These are phyloP conservation scores for Melitaea cinxia DNA, from an alignment of 1,140 invertebrate genomes.

Conservation along the genomic window DNA sequence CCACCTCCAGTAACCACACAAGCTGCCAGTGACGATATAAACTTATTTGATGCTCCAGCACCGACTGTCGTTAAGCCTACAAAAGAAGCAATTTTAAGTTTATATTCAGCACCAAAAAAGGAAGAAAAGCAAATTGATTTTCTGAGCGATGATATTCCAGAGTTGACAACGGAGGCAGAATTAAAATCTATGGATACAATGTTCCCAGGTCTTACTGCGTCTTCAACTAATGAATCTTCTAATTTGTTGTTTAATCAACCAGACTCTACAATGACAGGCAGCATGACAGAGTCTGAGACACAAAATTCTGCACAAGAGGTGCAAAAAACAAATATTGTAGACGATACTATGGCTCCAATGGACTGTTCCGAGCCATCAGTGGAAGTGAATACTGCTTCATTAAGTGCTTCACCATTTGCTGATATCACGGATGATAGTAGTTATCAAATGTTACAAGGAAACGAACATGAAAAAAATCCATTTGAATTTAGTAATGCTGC, in stretches of 20 bases:
- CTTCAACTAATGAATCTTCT: conserved; percentile 27
- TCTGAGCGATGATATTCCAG: conserved; percentile 81
- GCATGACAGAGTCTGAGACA: conserved; percentile 10
- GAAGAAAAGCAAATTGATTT: conserved; percentile 80
- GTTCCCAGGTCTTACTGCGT: background rate
- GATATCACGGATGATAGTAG: conserved; percentile 45
- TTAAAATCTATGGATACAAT: conserved; percentile 45
- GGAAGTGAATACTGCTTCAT: conserved; percentile 33
- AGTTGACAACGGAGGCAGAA: conserved; percentile 51
- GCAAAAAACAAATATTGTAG: conserved; percentile 12
- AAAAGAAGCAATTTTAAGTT: conserved; percentile 85
- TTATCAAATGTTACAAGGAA: conserved; percentile 27
- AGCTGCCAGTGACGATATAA: conserved; percentile 64
- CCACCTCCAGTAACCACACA: conserved; percentile 48
- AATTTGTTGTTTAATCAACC: conserved; percentile 40
- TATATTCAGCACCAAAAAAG: conserved; percentile 83
- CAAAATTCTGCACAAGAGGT: conserved; percentile 25
- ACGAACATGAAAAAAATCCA: conserved; percentile 62
- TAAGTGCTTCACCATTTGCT: conserved; percentile 57
- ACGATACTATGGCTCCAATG: conserved; percentile 54
- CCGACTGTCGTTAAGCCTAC: conserved; percentile 70
- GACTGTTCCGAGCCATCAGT: conserved; percentile 60
- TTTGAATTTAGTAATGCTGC: conserved; percentile 50
- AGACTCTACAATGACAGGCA: background rate
- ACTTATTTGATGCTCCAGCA: conserved; percentile 76